phyloP scores from a whole-genome alignment of 2,888 invertebrate species.

The Hyposoter didymator region DNA sequence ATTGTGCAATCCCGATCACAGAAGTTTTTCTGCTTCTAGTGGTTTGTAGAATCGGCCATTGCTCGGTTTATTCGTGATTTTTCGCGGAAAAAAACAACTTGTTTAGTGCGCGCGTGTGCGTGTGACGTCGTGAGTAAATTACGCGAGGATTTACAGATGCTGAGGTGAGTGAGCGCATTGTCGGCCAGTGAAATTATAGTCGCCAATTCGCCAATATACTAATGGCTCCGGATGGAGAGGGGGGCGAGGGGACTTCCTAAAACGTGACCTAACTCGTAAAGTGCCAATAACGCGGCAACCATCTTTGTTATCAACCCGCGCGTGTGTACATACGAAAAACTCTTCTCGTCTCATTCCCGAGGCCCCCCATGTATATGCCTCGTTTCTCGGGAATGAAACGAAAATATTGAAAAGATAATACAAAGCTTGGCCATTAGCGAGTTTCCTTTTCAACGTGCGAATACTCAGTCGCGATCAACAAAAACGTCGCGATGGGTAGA shows the following conservation, averaged over 20 bases:
- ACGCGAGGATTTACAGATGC: conserved; percentile 62
- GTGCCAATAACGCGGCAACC: conserved; percentile 76
- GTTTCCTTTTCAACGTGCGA: not conserved
- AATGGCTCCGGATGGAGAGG: conserved; percentile 56
- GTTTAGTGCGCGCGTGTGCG: conserved; percentile 39
- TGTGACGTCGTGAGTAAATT: conserved; percentile 22
- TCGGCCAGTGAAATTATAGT: not conserved
- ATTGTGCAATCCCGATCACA: conserved; percentile 67
- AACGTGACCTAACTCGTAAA: conserved; percentile 60
- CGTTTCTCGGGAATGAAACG: not conserved
- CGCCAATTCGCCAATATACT: conserved; percentile 53
- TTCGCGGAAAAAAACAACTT: conserved; percentile 44
- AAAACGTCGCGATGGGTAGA: conserved; percentile 10
- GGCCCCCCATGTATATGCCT: not conserved
- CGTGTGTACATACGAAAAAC: conserved; percentile 70
- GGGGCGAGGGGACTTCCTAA: conserved; percentile 21
- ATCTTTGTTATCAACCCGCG: conserved; percentile 80
- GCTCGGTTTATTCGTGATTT: conserved; percentile 72
- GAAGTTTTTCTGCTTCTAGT: conserved; percentile 76
- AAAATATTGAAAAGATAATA: not conserved
- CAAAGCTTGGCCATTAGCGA: not conserved
- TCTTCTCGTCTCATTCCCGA: not conserved
- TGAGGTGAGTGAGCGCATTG: conserved; percentile 66
- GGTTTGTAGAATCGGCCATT: conserved; percentile 78
- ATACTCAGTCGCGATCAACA: conserved; percentile 8